Conservation (phyloP, 2,797 vertebrate species). For the Pyrocephalus nanus region DNA sequence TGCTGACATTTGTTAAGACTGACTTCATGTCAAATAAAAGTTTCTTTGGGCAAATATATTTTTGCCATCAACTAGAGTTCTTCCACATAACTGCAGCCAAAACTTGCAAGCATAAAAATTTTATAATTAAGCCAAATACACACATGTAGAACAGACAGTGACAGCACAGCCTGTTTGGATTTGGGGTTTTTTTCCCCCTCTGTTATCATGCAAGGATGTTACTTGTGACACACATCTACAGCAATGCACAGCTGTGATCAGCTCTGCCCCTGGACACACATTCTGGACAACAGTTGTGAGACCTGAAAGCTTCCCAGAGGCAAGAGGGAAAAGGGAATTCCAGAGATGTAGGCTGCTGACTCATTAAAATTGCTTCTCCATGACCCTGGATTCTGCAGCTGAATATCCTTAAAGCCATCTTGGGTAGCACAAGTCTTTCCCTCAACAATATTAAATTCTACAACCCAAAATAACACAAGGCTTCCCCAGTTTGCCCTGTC, state of each 20-base stretch:
- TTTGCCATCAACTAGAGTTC: not conserved
- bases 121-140: not conserved
- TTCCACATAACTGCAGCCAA: not conserved
- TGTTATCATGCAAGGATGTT: not conserved
- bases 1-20: conserved; percentile 75
- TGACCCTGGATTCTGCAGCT: not conserved
- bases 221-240: not conserved
- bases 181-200: rapidly evolving
- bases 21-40: conserved; percentile 62
- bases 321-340: not conserved
- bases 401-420: not conserved
- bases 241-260: not conserved
- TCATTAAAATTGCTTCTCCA: not conserved
- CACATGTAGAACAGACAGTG: not conserved
- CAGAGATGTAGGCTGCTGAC: not conserved
- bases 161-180: not conserved
- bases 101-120: not conserved
- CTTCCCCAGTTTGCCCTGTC: not conserved
- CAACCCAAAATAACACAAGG: not conserved
- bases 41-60: not conserved
- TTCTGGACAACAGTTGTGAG: not conserved
- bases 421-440: not conserved
- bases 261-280: not conserved
- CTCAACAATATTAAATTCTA: not conserved
- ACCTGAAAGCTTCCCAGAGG: not conserved